Percentiles rank a stretch among this genome's conserved stretches.
Evolutionary conservation across 2,113 vertebrate genomes (phyloP).

Genomic region (Dicerorhinus sumatrensis): DNA sequence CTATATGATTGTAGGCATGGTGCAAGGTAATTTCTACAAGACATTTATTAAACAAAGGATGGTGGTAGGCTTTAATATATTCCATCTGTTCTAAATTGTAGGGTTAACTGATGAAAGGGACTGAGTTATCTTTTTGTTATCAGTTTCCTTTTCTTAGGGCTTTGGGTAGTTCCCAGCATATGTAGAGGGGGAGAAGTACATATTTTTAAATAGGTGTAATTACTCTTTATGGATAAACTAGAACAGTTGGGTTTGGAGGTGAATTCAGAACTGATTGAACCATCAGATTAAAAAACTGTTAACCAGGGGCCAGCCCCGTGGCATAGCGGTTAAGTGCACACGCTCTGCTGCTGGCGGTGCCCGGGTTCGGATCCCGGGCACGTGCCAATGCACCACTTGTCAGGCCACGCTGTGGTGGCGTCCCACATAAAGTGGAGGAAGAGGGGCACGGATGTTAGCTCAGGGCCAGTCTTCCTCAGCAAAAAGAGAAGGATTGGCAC

Average conservation of each 20-base stretch:
- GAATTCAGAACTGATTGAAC: background rate
- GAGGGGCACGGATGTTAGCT: too few relatives aligned
- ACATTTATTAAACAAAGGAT: background rate
- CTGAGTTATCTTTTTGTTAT: background rate
- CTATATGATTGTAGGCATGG: background rate
- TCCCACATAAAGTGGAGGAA: too few relatives aligned
- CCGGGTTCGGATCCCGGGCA: too few relatives aligned
- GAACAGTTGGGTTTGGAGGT: background rate
- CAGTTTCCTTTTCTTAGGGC: background rate
- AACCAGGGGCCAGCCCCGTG: background rate
- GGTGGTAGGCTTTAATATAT: background rate
- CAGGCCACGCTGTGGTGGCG: too few relatives aligned
- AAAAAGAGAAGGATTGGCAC: too few relatives aligned
- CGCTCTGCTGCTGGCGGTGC: too few relatives aligned
- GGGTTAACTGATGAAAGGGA: background rate
- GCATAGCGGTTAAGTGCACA: too few relatives aligned
- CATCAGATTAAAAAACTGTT: background rate
- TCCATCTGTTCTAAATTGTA: background rate
- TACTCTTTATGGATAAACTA: background rate
- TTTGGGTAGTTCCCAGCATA: background rate
- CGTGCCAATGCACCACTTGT: too few relatives aligned
- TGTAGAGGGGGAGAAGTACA: background rate
- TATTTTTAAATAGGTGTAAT: background rate
- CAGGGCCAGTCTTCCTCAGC: too few relatives aligned
- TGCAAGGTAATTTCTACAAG: background rate